Evolutionary conservation across 2,888 invertebrate species (phyloP).

Genomic region (Alentia gelatinosa): DNA sequence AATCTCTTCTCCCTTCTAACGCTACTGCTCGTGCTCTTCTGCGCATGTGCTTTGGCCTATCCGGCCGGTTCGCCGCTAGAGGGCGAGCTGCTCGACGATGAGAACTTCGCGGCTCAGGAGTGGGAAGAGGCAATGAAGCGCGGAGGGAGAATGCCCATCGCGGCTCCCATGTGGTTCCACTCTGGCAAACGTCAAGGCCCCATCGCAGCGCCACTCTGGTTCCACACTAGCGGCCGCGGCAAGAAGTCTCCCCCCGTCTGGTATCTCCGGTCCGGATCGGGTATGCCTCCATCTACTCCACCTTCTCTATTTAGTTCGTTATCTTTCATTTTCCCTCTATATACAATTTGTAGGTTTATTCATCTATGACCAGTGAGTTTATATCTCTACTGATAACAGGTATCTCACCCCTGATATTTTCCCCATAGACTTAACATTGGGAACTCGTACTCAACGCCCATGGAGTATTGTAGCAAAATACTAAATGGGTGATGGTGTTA

Average conservation of each 20-base stretch:
- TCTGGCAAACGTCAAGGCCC: constrained; percentile 23
- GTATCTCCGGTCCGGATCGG: not conserved
- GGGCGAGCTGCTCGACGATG: not conserved
- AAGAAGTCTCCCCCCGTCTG: constrained; percentile 42
- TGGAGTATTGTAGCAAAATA: too few species aligned
- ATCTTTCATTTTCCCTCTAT: too few species aligned
- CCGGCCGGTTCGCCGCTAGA: not conserved
- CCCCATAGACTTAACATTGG: too few species aligned
- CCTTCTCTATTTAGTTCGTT: not conserved
- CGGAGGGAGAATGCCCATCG: constrained; percentile 29
- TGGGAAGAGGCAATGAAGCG: not conserved
- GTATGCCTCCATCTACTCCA: not conserved
- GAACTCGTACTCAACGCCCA: too few species aligned
- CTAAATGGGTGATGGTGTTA: too few species aligned
- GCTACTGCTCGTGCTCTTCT: not conserved
- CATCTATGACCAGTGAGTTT: too few species aligned
- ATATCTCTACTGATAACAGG: too few species aligned
- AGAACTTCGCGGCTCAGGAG: not conserved
- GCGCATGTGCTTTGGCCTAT: not conserved
- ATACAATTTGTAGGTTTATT: too few species aligned
- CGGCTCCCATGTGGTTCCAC: constrained; percentile 47
- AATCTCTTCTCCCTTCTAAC: not conserved
- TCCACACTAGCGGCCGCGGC: constrained; percentile 41
- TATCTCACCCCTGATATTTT: too few species aligned
- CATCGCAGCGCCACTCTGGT: constrained; percentile 41